Base-by-base conservation (phyloP, 2,797 vertebrate species). In the Myotis findleyi region DNA sequence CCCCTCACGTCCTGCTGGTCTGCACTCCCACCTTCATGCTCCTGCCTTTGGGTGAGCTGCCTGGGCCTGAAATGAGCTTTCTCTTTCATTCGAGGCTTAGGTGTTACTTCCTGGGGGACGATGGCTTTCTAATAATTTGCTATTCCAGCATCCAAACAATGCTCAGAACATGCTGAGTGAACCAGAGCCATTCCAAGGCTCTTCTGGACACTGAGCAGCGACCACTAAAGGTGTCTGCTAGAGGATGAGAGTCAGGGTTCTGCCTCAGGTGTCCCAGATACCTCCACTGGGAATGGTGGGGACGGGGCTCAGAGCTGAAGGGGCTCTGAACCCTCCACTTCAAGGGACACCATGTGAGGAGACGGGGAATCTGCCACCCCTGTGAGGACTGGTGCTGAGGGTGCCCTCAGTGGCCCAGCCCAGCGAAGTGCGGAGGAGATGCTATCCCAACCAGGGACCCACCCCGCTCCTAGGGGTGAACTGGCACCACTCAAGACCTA, bases 401-500 rank as follows among this genome's bases (percentile, higher is more conserved):
- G 8, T 0, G 41, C n/a, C 73, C 51, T 55, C 55, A 7, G 18
- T 1, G 53, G 36, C 6, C 16, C 0, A 1, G 81, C 10, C 6
- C 51, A n/a, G 68, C 2, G 3, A 68, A 76, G 55, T 0, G 2
- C 5, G 20, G 47, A 23, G 38, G 38, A 38, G 3, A 4, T 0
- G 16, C 27, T 36, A n/a, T 33, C 66, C 62, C 38, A 20, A 13
- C 62, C 55, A 51, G 47, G 41, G 13, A 36, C 27, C 36, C 41
- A n/a, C 10, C 49, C 33, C 17, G 41, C 25, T 64, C 18, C 66
- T 21, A 27, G 8, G 38, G 47, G 77, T 71, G 73, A 73, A 47
- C 18, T 66, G 55, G 6, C 69, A 36, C 49, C 77, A 64, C 20
- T 18, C 2, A 12, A 47, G 27, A 47, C 36, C 20, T 16, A 10